Evolutionary conservation across 2,113 vertebrate genomes (phyloP).

Genomic region (Saiga tatarica): DNA sequence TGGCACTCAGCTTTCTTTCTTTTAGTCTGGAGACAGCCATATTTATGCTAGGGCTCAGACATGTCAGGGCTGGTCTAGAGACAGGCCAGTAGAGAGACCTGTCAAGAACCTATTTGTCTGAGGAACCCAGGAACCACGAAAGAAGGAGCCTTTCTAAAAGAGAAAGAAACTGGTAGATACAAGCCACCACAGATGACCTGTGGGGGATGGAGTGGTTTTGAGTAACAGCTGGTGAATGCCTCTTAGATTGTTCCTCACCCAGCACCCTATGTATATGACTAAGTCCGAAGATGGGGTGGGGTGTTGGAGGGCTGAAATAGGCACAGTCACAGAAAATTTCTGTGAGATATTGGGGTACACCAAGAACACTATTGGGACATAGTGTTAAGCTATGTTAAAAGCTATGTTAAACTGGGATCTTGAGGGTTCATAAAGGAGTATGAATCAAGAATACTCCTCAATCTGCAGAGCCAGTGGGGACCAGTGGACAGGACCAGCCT

Average conservation of each 20-base stretch:
- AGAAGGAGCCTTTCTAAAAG: not conserved
- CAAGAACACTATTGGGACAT: not conserved
- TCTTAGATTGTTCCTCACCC: not conserved
- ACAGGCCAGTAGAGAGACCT: not conserved
- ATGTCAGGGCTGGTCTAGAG: not conserved
- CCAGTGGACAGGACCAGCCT: no score
- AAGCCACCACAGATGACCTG: not conserved
- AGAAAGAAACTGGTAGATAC: not conserved
- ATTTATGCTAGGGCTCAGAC: not conserved
- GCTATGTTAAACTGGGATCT: not conserved
- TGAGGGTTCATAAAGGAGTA: not conserved
- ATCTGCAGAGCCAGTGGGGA: not conserved
- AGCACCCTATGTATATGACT: not conserved
- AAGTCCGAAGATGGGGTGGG: not conserved
- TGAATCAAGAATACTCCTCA: not conserved
- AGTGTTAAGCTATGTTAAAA: not conserved
- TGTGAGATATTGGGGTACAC: not conserved
- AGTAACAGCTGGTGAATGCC: not conserved
- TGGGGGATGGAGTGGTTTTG: not conserved
- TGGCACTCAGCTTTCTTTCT: not conserved
- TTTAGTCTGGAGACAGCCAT: not conserved
- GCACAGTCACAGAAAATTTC: not conserved
- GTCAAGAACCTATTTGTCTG: not conserved
- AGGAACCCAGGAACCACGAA: not conserved
- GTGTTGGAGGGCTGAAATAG: not conserved